Evolutionary conservation across 1,140 invertebrate genomes (phyloP).

Genomic region (Amphibalanus amphitrite): DNA sequence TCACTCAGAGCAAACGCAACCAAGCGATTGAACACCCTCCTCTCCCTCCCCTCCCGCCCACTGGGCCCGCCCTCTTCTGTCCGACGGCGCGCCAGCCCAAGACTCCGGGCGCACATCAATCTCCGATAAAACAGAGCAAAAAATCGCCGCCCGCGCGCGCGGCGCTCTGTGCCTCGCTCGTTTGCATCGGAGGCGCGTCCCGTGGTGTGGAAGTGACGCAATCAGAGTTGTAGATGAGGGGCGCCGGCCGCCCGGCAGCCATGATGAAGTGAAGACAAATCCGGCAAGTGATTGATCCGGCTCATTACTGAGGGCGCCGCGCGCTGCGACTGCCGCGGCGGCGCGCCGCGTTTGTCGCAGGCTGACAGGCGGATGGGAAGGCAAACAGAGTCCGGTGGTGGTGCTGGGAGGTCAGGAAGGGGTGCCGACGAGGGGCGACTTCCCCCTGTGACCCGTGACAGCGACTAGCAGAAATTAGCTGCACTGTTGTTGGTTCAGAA

Average conservation of each 20-base stretch:
- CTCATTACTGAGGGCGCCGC: background rate
- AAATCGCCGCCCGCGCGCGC: background rate
- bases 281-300: background rate
- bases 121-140: background rate
- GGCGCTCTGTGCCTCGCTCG: background rate
- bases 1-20: too few relatives aligned
- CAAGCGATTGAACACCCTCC: too few relatives aligned
- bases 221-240: background rate
- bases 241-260: background rate
- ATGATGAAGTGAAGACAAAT: slow-evolving; percentile 2
- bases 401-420: background rate
- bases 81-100: too few relatives aligned
- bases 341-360: too few relatives aligned
- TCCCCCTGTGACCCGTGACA: too few relatives aligned
- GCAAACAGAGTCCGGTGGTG: background rate
- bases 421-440: too few relatives aligned
- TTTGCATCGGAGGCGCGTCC: slow-evolving; percentile 2
- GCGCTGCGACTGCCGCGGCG: too few relatives aligned
- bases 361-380: background rate
- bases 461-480: too few relatives aligned
- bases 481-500: too few relatives aligned
- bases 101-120: background rate
- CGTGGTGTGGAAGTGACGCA: background rate
- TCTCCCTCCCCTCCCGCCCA: too few relatives aligned
- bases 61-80: background rate